Evolutionary conservation across 1,140 invertebrate species (phyloP).

Genomic region (Littorina saxatilis): DNA sequence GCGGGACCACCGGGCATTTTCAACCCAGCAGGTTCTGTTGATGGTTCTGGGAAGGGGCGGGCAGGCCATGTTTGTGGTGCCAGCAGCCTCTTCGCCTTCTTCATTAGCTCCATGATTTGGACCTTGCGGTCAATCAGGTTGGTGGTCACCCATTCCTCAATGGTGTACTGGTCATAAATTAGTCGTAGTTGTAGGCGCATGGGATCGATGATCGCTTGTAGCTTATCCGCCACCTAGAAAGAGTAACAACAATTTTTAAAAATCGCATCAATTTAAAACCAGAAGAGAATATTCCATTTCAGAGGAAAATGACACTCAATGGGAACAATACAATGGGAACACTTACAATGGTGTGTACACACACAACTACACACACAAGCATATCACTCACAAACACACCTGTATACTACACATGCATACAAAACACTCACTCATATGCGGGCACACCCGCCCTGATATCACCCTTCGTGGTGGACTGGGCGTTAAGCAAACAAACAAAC

Average conservation of each 20-base stretch:
- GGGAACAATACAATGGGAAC: too few species aligned
- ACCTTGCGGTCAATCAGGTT: slow-evolving; percentile 32
- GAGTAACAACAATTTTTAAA: background rate
- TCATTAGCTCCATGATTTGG: slow-evolving; percentile 20
- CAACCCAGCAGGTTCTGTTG: too few species aligned
- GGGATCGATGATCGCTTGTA: background rate
- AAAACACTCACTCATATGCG: too few species aligned
- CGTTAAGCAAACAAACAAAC: too few species aligned
- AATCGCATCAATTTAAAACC: too few species aligned
- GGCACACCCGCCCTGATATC: too few species aligned
- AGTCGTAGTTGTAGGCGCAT: background rate
- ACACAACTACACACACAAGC: background rate
- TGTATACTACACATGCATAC: too few species aligned
- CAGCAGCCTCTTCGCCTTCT: slow-evolving; percentile 32
- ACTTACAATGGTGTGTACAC: too few species aligned
- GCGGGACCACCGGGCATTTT: too few species aligned
- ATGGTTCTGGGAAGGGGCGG: background rate
- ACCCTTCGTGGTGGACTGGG: too few species aligned
- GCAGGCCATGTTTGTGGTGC: slow-evolving; percentile 30
- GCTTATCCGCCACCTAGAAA: background rate
- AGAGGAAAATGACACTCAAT: too few species aligned
- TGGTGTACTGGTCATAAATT: slow-evolving; percentile 34
- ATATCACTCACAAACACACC: background rate
- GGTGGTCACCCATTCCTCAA: slow-evolving; percentile 49
- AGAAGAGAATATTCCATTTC: too few species aligned